These are phyloP conservation scores for Tonatia bakeri DNA, from an alignment of 2,113 vertebrate species.

Conservation along the genomic window DNA sequence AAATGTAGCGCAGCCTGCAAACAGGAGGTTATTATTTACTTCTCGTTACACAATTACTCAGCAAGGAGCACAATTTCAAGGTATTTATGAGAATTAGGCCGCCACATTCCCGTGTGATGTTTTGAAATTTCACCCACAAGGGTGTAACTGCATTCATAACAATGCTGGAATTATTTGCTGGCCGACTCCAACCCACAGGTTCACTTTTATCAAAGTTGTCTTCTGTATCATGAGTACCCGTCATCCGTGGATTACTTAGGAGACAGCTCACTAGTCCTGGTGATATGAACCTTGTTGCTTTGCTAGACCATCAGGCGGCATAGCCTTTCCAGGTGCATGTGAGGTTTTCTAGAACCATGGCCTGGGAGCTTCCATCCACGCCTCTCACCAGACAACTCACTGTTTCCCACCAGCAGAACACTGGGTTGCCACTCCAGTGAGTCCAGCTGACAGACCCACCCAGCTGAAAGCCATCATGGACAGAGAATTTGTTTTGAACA, in stretches of 20 bases:
- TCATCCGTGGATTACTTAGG: neutral
- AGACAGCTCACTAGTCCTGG: neutral
- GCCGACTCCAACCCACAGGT: neutral
- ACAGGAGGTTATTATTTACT: slow-evolving; percentile 58
- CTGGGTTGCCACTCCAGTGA: neutral
- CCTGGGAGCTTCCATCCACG: neutral
- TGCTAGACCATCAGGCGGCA: neutral
- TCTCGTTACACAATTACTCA: slow-evolving; percentile 58
- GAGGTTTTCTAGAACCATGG: neutral
- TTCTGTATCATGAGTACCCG: neutral
- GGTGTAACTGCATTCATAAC: neutral
- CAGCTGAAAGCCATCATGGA: neutral
- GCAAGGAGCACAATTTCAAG: slow-evolving; percentile 52
- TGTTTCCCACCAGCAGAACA: neutral
- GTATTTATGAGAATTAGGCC: slow-evolving; percentile 4
- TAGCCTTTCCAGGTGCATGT: neutral
- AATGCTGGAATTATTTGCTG: slow-evolving; percentile 35
- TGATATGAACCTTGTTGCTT: neutral
- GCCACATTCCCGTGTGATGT: neutral
- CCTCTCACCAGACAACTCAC: neutral
- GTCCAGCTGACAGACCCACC: neutral
- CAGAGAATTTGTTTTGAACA: neutral
- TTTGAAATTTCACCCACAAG: slow-evolving; percentile 26
- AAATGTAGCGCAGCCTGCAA: slow-evolving; percentile 12
- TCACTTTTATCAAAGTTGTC: neutral